These are phyloP conservation scores for Ellobium chinense DNA, from an alignment of 2,888 invertebrate species.

Conservation along the genomic window DNA sequence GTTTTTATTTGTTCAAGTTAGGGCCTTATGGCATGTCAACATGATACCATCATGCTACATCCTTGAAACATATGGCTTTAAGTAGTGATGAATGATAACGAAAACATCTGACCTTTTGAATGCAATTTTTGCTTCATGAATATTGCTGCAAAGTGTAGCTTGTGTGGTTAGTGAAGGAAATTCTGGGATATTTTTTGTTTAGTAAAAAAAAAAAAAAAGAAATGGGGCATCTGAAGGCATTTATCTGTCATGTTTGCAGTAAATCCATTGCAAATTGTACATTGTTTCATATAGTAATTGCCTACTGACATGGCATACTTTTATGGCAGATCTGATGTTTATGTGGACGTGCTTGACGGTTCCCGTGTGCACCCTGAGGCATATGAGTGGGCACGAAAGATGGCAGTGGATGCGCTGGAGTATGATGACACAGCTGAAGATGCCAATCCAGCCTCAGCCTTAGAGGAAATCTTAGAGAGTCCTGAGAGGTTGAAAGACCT, in stretches of 20 bases:
- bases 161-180: no score
- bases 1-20: no score
- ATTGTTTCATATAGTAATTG: no score
- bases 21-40: no score
- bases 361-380: conserved; percentile 99
- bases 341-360: conserved; percentile 97
- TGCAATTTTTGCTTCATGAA: no score
- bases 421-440: conserved; percentile 94
- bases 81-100: no score
- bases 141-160: no score
- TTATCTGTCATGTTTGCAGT: background rate
- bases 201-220: background rate
- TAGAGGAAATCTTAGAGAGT: conserved; percentile 97
- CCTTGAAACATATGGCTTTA: no score
- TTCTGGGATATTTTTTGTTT: background rate
- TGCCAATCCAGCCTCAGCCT: conserved; percentile 94
- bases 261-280: no score
- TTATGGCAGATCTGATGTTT: conserved; percentile 89
- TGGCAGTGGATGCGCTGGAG: conserved; percentile 99
- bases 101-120: no score
- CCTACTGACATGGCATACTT: no score
- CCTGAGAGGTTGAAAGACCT: conserved; percentile 96
- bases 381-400: conserved; percentile 99
- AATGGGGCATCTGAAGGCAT: background rate
- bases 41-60: no score